Conservation (phyloP, 2,797 vertebrate species). For the Pantherophis alleghaniensis region DNA sequence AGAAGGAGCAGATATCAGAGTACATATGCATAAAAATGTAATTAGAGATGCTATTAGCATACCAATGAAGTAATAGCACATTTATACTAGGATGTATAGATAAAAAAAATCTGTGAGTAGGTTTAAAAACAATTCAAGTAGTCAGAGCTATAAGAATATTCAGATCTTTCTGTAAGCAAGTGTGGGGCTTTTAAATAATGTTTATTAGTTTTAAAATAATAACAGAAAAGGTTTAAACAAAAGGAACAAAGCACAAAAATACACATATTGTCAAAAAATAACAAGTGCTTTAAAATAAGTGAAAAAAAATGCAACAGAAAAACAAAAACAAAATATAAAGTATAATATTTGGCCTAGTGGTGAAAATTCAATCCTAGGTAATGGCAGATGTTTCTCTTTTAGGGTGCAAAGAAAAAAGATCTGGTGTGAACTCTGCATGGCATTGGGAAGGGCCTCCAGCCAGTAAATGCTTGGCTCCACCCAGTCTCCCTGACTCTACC, state of each 20-base stretch:
- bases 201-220: not conserved
- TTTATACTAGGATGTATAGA: conserved; percentile 24
- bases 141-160: conserved; percentile 18
- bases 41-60: not conserved
- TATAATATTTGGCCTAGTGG: not conserved
- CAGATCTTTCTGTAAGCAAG: not conserved
- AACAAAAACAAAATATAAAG: not conserved
- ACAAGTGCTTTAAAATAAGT: not conserved
- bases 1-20: not conserved
- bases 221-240: not conserved
- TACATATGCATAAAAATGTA: not conserved
- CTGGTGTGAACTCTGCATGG: not conserved
- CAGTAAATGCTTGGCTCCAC: not conserved
- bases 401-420: not conserved
- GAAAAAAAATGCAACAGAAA: not conserved
- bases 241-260: not conserved
- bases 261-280: not conserved
- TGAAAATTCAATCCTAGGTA: not conserved
- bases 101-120: conserved; percentile 7
- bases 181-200: not conserved
- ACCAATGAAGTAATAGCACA: not conserved
- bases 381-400: not conserved
- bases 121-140: conserved; percentile 30
- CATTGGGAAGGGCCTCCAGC: not conserved
- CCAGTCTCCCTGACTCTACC: not conserved